Evolutionary conservation across 2,113 vertebrate genomes (phyloP).

Genomic region (Bolborhynchus lineola): DNA sequence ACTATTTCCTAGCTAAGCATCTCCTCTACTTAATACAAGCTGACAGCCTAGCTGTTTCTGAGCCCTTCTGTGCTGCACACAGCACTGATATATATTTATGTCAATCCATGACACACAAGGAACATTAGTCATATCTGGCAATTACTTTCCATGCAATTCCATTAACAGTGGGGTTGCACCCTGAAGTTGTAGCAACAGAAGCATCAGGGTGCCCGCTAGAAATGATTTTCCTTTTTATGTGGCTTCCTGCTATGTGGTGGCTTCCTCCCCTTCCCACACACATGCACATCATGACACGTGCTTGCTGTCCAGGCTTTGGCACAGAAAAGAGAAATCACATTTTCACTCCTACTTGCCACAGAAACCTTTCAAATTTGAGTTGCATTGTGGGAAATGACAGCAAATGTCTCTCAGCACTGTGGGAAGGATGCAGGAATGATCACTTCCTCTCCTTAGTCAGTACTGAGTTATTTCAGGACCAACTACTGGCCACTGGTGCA

Average conservation of each 20-base stretch:
- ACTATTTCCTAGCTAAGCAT: background rate
- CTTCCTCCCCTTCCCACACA: background rate
- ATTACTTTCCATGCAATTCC: background rate
- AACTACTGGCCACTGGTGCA: background rate
- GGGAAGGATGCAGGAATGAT: background rate
- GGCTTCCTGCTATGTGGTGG: background rate
- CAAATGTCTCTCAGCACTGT: background rate
- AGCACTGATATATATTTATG: background rate
- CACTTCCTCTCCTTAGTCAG: background rate
- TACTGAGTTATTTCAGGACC: constrained; percentile 4
- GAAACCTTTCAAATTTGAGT: background rate
- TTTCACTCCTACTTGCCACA: background rate
- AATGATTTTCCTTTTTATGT: background rate
- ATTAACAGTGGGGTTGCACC: background rate
- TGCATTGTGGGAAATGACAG: background rate
- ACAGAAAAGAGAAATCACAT: background rate
- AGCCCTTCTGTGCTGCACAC: background rate
- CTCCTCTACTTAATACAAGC: background rate
- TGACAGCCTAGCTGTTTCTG: background rate
- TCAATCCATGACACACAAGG: background rate
- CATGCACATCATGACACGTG: background rate
- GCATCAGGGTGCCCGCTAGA: background rate
- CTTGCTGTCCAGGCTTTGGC: background rate
- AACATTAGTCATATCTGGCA: background rate
- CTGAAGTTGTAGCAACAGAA: constrained; percentile 5